A percentile compares a stretch with the other conserved stretches of the same genome.
phyloP scores from a whole-genome alignment of 1,140 invertebrate species.

The Dufourea novaeangliae region DNA sequence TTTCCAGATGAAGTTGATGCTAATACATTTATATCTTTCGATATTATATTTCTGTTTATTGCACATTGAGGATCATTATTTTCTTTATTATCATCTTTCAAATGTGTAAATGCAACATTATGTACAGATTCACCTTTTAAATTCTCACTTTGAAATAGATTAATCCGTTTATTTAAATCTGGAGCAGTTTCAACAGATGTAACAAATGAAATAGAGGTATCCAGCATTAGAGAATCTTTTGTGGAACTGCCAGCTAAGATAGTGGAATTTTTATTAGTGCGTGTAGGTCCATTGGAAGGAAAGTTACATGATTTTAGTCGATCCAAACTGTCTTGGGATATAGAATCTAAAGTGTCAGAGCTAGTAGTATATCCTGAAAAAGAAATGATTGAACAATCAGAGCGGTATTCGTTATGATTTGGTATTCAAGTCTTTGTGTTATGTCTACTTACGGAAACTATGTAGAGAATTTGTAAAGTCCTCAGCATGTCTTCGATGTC shows the following conservation, averaged over 20 bases:
- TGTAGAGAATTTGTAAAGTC: slow-evolving; percentile 53
- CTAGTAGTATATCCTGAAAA: slow-evolving; percentile 20
- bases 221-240: not conserved
- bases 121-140: not conserved
- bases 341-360: not conserved
- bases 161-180: slow-evolving; percentile 57
- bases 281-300: not conserved
- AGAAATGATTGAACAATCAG: not conserved
- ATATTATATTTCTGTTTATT: not conserved
- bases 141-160: slow-evolving; percentile 22
- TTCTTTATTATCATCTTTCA: slow-evolving; percentile 1
- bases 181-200: not conserved
- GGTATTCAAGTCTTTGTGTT: not conserved
- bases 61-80: slow-evolving; percentile 8
- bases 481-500: slow-evolving; percentile 36
- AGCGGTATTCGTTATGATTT: not conserved
- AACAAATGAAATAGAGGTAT: not conserved
- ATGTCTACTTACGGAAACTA: slow-evolving; percentile 50
- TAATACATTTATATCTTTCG: not conserved
- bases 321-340: slow-evolving; percentile 28
- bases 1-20: not conserved
- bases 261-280: slow-evolving; percentile 6
- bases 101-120: not conserved
- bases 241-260: slow-evolving; percentile 29
- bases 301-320: not conserved